Evolutionary conservation across 2,113 vertebrate genomes (phyloP).

Genomic region (Ochotona princeps): DNA sequence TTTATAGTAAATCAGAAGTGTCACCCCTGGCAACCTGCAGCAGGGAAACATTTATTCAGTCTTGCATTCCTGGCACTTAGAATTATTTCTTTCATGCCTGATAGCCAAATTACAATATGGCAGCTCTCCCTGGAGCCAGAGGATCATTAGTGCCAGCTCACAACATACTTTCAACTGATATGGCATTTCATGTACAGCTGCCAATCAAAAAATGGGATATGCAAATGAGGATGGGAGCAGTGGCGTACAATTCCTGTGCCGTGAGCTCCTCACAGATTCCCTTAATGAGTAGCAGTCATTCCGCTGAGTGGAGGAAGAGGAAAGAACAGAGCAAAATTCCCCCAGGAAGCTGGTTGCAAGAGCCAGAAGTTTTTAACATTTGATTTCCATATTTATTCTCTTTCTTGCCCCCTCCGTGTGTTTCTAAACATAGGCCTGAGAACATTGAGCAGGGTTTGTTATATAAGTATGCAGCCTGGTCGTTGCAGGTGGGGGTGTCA

Average conservation of each 20-base stretch:
- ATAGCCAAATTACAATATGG: slow-evolving; percentile 99
- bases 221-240: slow-evolving; percentile 96
- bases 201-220: slow-evolving; percentile 95
- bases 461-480: slow-evolving; percentile 78
- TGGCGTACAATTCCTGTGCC: slow-evolving; percentile 94
- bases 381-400: slow-evolving; percentile 90
- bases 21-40: slow-evolving; percentile 99
- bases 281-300: slow-evolving; percentile 96
- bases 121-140: slow-evolving; percentile 98
- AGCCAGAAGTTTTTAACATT: slow-evolving; percentile 88
- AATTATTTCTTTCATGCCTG: slow-evolving; percentile 99
- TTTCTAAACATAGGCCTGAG: slow-evolving; percentile 85
- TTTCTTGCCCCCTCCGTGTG: slow-evolving; percentile 42
- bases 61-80: slow-evolving; percentile 99
- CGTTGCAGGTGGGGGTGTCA: slow-evolving; percentile 60
- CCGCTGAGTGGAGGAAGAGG: slow-evolving; percentile 87
- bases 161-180: slow-evolving; percentile 99
- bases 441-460: slow-evolving; percentile 84
- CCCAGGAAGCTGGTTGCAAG: slow-evolving; percentile 87
- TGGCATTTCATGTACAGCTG: slow-evolving; percentile 99
- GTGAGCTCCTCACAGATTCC: slow-evolving; percentile 89
- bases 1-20: slow-evolving; percentile 99
- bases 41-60: slow-evolving; percentile 99
- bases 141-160: slow-evolving; percentile 99
- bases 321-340: slow-evolving; percentile 88